Conservation (phyloP, 35 echinoderm and acorn worm species). For the Eucidaris tribuloides region DNA sequence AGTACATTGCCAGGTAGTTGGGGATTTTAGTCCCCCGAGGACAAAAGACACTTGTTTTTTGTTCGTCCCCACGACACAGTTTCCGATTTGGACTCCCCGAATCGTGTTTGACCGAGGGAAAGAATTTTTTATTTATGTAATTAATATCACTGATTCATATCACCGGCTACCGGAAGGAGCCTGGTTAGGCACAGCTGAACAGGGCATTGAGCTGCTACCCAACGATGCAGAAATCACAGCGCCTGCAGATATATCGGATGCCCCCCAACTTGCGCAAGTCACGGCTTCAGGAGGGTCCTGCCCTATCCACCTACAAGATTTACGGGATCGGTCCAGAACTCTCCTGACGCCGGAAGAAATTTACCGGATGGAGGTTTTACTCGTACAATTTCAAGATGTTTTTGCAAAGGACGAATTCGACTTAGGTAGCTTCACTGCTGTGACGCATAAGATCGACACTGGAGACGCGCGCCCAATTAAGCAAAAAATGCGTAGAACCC, state of each 20-base stretch:
- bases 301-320: conserved; percentile 6
- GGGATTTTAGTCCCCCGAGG: not conserved
- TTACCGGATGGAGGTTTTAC: not conserved
- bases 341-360: not conserved
- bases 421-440: conserved; percentile 28
- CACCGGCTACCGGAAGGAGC: not conserved
- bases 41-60: conserved; percentile 26
- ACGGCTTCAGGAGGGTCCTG: not conserved
- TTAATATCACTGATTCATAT: not conserved
- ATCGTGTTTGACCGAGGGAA: no score
- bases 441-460: conserved; percentile 42
- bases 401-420: conserved; percentile 49
- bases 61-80: not conserved
- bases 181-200: not conserved
- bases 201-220: not conserved
- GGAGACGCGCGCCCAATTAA: conserved; percentile 31
- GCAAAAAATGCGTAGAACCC: conserved; percentile 43
- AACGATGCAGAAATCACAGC: not conserved
- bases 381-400: conserved; percentile 36
- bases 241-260: not conserved
- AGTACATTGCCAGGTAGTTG: no score
- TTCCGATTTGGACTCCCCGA: not conserved
- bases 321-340: not conserved
- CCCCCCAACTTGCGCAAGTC: not conserved
- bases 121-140: no score